Percentiles rank a stretch among this genome's conserved stretches.
phyloP scores from a whole-genome alignment of 2,888 invertebrate genomes.

The Acanthacorydalis orientalis region DNA sequence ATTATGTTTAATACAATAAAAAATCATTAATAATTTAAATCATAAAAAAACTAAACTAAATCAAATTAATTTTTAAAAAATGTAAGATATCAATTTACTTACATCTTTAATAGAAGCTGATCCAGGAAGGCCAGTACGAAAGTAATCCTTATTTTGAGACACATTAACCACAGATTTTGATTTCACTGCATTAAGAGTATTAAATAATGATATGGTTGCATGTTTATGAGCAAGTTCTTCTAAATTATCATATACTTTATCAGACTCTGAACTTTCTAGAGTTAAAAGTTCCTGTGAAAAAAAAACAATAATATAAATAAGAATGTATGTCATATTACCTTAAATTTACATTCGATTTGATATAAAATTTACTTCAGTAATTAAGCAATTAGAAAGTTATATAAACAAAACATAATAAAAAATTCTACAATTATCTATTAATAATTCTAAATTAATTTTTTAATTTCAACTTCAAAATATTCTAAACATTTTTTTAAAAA shows the following conservation, averaged over 20 bases:
- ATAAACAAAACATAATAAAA: no score
- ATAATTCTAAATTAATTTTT: no score
- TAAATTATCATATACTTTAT: slow-evolving; percentile 5
- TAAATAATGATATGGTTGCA: not conserved
- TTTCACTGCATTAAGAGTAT: not conserved
- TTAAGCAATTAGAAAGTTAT: no score
- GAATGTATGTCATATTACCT: not conserved
- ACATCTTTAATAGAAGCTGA: slow-evolving; percentile 1
- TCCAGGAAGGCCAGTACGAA: slow-evolving; percentile 1
- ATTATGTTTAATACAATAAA: no score
- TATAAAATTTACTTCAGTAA: no score
- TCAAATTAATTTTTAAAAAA: not conserved
- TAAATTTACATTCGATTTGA: not conserved
- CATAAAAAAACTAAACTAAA: no score
- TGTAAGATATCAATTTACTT: not conserved
- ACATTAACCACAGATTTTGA: not conserved
- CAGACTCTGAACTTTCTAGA: slow-evolving; percentile 14
- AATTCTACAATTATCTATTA: no score
- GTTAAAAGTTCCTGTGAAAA: slow-evolving; percentile 20
- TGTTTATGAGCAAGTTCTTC: not conserved
- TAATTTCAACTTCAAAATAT: no score
- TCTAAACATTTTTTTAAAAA: no score
- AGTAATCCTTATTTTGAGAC: not conserved
- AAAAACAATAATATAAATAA: slow-evolving; percentile 5
- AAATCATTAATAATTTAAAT: no score